Evolutionary conservation across 2,113 vertebrate species (phyloP).

Genomic region (Bubo scandiacus): DNA sequence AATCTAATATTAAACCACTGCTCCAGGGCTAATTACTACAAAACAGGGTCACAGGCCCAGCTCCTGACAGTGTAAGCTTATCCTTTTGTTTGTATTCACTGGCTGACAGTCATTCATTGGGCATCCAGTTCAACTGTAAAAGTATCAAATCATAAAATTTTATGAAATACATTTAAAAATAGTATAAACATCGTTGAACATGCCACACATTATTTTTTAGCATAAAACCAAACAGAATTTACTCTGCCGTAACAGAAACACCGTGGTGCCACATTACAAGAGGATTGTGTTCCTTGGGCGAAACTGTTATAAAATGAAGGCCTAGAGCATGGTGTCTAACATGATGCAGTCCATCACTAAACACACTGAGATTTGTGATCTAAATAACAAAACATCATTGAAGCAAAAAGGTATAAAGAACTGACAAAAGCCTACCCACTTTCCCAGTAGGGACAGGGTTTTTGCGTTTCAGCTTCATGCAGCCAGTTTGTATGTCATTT

Average conservation of each 20-base stretch:
- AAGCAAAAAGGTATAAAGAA: not conserved
- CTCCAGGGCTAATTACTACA: not conserved
- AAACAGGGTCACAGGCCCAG: not conserved
- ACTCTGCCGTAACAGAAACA: not conserved
- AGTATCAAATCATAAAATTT: not conserved
- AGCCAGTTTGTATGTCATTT: not conserved
- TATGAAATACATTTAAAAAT: not conserved
- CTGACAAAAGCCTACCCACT: not conserved
- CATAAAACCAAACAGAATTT: not conserved
- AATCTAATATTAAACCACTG: not conserved
- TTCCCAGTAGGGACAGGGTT: accelerated
- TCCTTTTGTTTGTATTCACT: not conserved
- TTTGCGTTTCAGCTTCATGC: not conserved
- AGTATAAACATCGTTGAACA: not conserved
- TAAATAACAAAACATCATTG: not conserved
- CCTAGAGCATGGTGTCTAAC: not conserved
- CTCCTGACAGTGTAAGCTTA: not conserved
- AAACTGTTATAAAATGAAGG: not conserved
- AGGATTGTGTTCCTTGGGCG: not conserved
- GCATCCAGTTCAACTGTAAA: not conserved
- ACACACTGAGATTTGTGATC: not conserved
- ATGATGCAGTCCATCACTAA: not conserved
- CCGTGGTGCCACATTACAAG: accelerated
- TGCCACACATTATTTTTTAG: not conserved
- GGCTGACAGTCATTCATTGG: not conserved